Percentiles rank a stretch among this genome's conserved stretches.
These are phyloP conservation scores for Intellagama lesueurii DNA, from an alignment of 2,797 vertebrate genomes.

Conservation along the genomic window DNA sequence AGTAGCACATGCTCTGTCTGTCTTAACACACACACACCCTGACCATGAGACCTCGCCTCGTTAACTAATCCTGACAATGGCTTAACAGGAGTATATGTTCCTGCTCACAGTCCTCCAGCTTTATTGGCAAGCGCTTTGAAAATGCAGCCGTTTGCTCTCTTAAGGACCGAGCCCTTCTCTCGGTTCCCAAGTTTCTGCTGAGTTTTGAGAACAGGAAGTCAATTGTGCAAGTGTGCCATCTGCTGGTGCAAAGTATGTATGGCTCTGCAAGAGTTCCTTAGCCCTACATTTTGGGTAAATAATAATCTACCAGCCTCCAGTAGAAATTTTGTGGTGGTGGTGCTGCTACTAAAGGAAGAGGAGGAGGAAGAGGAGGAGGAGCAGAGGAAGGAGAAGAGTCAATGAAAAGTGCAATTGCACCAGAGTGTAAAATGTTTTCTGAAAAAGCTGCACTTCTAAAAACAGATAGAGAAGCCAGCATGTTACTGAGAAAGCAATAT, in stretches of 20 bases:
- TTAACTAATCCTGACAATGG: slow-evolving; percentile 22
- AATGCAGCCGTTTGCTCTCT: slow-evolving; percentile 41
- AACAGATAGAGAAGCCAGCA: rapidly evolving
- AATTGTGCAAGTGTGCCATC: slow-evolving; percentile 76
- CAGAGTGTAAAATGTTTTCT: background rate
- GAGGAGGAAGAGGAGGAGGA: too few species aligned
- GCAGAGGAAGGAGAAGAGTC: too few species aligned
- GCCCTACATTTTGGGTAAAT: background rate
- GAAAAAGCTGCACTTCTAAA: background rate
- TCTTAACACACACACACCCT: too few species aligned
- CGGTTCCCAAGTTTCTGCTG: background rate
- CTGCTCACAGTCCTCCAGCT: slow-evolving; percentile 15
- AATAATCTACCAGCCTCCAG: too few species aligned
- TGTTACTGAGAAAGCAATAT: background rate
- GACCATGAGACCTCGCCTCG: background rate
- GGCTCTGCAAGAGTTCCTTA: background rate
- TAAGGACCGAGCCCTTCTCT: slow-evolving; percentile 21
- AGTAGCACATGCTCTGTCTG: background rate
- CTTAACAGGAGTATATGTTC: slow-evolving; percentile 33
- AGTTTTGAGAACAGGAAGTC: slow-evolving; percentile 38
- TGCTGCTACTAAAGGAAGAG: too few species aligned
- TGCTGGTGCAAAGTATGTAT: slow-evolving; percentile 52
- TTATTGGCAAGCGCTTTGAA: slow-evolving; percentile 45
- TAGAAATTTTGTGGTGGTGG: too few species aligned
- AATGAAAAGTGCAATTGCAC: background rate